These are phyloP conservation scores for Gobionotothen gibberifrons DNA, from an alignment of 2,797 vertebrate species.

Conservation along the genomic window DNA sequence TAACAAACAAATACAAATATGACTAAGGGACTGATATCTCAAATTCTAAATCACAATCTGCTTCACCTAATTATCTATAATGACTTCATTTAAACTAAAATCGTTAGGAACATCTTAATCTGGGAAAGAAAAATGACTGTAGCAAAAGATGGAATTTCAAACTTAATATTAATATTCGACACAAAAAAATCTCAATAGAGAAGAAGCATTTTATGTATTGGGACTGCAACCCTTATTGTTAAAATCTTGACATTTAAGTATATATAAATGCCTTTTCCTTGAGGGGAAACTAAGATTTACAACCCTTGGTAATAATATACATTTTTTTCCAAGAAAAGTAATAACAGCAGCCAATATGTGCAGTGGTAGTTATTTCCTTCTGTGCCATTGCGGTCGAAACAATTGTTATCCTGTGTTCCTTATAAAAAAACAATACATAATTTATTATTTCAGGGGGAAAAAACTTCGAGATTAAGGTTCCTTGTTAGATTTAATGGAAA, in stretches of 20 bases:
- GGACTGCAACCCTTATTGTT: background rate
- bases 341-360: background rate
- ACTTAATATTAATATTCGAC: too few species aligned
- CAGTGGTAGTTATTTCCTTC: background rate
- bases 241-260: background rate
- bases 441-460: background rate
- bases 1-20: background rate
- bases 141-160: too few species aligned
- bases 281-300: background rate
- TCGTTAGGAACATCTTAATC: background rate
- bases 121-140: background rate
- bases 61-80: too few species aligned
- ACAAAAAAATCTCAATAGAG: too few species aligned
- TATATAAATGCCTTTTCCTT: background rate
- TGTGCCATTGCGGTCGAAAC: background rate
- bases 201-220: background rate
- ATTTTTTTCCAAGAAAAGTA: background rate
- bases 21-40: too few species aligned
- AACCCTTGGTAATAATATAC: background rate
- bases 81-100: background rate
- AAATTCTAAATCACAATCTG: too few species aligned
- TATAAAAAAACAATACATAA: background rate
- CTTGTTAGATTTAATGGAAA: slow-evolving; percentile 2
- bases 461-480: background rate
- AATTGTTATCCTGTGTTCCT: background rate